Percentiles rank a stretch among this genome's conserved stretches.
Evolutionary conservation across 2,797 vertebrate species (phyloP).

Genomic region (Myotis vivesi): DNA sequence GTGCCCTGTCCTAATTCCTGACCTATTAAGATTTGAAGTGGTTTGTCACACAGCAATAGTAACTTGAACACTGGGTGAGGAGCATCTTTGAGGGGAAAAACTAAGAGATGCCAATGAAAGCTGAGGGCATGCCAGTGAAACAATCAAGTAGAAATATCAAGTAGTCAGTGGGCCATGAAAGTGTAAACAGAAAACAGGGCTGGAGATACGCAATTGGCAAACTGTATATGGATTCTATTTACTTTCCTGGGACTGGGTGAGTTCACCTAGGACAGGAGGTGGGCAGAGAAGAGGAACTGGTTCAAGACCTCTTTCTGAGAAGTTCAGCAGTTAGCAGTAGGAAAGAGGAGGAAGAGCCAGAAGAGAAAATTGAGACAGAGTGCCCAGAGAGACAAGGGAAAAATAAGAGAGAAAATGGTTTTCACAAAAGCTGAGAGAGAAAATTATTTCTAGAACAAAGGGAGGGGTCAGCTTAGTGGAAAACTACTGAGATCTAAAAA

Average conservation of each 20-base stretch:
- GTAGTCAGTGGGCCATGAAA: background rate
- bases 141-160: background rate
- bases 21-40: background rate
- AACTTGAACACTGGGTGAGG: background rate
- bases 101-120: background rate
- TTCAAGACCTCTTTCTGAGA: background rate
- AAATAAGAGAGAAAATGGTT: background rate
- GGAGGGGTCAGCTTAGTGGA: background rate
- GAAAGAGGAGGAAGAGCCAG: background rate
- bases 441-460: slow-evolving; percentile 60
- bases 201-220: background rate
- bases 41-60: background rate
- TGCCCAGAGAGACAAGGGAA: background rate
- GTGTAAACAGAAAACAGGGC: background rate
- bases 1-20: background rate
- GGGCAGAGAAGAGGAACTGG: background rate
- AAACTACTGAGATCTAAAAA: slow-evolving; percentile 46
- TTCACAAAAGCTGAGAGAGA: slow-evolving; percentile 54
- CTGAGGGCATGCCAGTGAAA: background rate
- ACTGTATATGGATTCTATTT: background rate
- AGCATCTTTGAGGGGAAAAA: background rate
- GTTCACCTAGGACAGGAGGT: background rate
- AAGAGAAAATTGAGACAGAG: slow-evolving; percentile 23
- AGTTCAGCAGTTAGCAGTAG: background rate
- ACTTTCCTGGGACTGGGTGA: background rate